Conservation (phyloP, 2,888 invertebrate genomes). For the Dermolepida albohirtum region DNA sequence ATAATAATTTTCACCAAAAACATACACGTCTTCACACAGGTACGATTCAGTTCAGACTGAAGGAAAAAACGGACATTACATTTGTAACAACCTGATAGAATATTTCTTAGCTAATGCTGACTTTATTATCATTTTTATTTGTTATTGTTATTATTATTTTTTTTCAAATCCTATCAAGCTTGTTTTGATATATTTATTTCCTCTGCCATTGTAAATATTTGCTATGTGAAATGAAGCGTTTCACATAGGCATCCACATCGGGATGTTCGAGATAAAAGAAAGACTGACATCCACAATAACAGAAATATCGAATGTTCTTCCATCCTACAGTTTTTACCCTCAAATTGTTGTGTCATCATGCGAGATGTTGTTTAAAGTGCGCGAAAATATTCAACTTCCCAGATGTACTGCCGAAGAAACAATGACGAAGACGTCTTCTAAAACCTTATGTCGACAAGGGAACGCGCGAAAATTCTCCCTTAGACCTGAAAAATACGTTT, state of each 20-base stretch:
- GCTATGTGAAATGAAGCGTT: neutral
- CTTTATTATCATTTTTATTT: too few relatives aligned
- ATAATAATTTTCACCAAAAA: too few relatives aligned
- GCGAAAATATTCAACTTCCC: conserved; percentile 5
- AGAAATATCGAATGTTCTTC: conserved; percentile 7
- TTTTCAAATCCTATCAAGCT: too few relatives aligned
- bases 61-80: too few relatives aligned
- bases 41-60: too few relatives aligned
- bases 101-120: too few relatives aligned
- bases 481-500: conserved; percentile 12
- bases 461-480: too few relatives aligned
- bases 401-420: conserved; percentile 1
- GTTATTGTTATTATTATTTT: too few relatives aligned
- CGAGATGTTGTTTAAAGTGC: conserved; percentile 13
- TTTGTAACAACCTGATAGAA: too few relatives aligned
- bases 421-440: conserved; percentile 5
- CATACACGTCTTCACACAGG: too few relatives aligned
- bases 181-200: too few relatives aligned
- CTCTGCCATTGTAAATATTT: too few relatives aligned
- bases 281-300: conserved; percentile 6
- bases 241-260: neutral
- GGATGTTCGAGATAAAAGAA: neutral
- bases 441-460: neutral
- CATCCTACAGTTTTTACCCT: neutral
- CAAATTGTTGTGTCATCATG: conserved; percentile 16